Evolutionary conservation across 2,888 invertebrate genomes (phyloP).

Genomic region (Troilus luridus): DNA sequence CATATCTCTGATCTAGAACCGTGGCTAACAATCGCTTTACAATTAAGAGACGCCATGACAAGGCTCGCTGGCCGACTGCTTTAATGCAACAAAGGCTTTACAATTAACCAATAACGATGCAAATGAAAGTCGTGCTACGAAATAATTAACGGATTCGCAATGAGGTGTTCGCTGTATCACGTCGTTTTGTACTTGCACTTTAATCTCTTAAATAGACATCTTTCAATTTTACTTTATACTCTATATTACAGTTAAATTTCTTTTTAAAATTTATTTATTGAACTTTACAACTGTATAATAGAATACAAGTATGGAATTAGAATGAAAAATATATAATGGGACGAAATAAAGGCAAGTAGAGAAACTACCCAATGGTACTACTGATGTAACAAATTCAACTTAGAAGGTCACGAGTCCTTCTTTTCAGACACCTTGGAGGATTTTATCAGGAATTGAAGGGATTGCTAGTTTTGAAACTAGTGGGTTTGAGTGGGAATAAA

Average conservation of each 20-base stretch:
- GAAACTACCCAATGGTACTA: too few species aligned
- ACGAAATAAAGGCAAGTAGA: too few species aligned
- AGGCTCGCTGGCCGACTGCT: background rate
- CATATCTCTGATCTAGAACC: background rate
- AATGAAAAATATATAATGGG: too few species aligned
- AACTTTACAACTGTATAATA: too few species aligned
- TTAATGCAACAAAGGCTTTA: background rate
- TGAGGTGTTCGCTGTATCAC: background rate
- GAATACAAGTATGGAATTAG: too few species aligned
- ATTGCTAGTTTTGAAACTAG: too few species aligned
- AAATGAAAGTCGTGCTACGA: slow-evolving; percentile 40
- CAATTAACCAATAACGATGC: slow-evolving; percentile 45
- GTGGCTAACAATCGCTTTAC: background rate
- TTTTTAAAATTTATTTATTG: too few species aligned
- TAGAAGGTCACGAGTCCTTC: too few species aligned
- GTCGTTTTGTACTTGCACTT: background rate
- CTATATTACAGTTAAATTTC: background rate
- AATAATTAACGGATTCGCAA: slow-evolving; percentile 13
- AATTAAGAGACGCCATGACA: background rate
- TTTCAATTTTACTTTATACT: background rate
- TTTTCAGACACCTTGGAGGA: too few species aligned
- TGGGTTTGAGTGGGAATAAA: too few species aligned
- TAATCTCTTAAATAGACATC: background rate
- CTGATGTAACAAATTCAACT: too few species aligned
- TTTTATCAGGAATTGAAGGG: too few species aligned